Evolutionary conservation across 2,797 vertebrate genomes (phyloP).

Genomic region (Pterois miles): DNA sequence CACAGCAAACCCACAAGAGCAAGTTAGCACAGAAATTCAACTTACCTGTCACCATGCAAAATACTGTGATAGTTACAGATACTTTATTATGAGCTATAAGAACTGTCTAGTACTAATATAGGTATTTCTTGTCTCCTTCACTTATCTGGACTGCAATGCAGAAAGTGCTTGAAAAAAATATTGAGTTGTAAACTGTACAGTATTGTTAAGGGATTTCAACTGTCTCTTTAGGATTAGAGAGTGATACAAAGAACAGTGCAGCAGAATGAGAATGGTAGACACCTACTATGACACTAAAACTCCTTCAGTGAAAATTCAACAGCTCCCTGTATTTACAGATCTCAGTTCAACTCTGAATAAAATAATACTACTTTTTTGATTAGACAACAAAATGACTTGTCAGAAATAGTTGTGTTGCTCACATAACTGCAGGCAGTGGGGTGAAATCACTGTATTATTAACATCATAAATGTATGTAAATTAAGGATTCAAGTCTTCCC

Average conservation of each 20-base stretch:
- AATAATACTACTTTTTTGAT: neutral
- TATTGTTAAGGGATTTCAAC: neutral
- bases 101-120: neutral
- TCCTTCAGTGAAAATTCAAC: neutral
- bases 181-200: neutral
- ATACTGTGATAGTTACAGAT: neutral
- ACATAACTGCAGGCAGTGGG: neutral
- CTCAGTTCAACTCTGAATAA: neutral
- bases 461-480: neutral
- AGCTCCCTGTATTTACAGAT: neutral
- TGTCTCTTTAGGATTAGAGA: neutral
- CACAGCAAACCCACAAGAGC: neutral
- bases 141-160: neutral
- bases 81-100: neutral
- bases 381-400: neutral
- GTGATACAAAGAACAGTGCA: neutral
- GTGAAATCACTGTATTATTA: neutral
- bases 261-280: neutral
- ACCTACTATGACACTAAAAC: neutral
- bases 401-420: neutral
- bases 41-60: neutral
- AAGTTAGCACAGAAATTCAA: neutral
- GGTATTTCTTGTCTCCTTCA: neutral
- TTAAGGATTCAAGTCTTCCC: neutral
- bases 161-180: neutral